These are phyloP conservation scores for Uloborus diversus DNA, from an alignment of 1,140 invertebrate species.

Conservation along the genomic window DNA sequence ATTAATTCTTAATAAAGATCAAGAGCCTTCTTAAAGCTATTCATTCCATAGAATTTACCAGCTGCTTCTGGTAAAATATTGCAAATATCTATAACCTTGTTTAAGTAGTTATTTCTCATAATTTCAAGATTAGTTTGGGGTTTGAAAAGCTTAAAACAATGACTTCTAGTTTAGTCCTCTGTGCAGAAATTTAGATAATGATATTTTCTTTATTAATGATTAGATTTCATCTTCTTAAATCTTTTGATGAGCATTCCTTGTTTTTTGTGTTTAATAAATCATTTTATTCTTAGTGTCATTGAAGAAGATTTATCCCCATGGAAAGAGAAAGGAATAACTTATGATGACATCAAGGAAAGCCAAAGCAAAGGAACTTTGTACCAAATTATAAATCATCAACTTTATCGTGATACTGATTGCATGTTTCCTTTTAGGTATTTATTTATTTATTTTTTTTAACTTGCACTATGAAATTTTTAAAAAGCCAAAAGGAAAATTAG, in stretches of 20 bases:
- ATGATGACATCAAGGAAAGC: constrained; percentile 72
- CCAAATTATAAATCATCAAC: constrained; percentile 81
- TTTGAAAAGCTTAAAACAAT: too few relatives aligned
- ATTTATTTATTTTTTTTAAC: neutral
- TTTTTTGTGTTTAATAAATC: neutral
- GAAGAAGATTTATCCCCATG: constrained; percentile 76
- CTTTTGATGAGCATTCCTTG: neutral
- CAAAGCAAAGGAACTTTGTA: constrained; percentile 78
- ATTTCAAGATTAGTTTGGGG: too few relatives aligned
- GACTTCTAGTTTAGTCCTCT: too few relatives aligned
- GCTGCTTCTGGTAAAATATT: too few relatives aligned
- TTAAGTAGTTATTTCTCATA: neutral
- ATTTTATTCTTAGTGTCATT: constrained; percentile 69
- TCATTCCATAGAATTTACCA: too few relatives aligned
- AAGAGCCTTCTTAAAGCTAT: too few relatives aligned
- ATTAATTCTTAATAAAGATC: too few relatives aligned
- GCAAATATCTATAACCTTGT: neutral
- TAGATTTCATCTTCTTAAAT: neutral
- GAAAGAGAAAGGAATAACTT: constrained; percentile 73
- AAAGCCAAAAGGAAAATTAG: too few relatives aligned
- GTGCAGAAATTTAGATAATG: neutral
- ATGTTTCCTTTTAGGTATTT: constrained; percentile 79
- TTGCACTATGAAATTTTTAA: too few relatives aligned
- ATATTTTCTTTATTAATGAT: neutral
- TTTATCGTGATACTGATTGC: constrained; percentile 85